A percentile compares a stretch with the other conserved stretches of the same genome.
Evolutionary conservation across 2,797 vertebrate genomes (phyloP).

Genomic region (Pelochelys cantorii): DNA sequence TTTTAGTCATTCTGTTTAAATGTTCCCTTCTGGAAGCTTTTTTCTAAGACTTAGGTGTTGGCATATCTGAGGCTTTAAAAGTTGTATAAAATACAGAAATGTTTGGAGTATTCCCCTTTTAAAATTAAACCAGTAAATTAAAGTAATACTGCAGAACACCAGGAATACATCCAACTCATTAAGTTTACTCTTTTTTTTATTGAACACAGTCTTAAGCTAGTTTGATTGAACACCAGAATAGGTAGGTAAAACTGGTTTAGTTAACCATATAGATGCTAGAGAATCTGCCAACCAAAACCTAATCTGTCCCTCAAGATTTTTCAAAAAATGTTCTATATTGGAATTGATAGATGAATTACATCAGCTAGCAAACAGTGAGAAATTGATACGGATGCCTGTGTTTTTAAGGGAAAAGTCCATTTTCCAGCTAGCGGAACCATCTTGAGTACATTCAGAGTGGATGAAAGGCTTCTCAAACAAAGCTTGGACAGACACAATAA

Average conservation of each 20-base stretch:
- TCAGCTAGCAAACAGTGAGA: constrained; percentile 10
- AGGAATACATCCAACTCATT: constrained; percentile 5
- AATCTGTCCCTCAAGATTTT: background rate
- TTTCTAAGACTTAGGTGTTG: background rate
- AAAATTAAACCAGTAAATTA: background rate
- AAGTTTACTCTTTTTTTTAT: constrained; percentile 44
- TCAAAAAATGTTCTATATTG: constrained; percentile 24
- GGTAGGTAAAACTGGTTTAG: background rate
- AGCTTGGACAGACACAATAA: background rate
- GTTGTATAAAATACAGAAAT: background rate
- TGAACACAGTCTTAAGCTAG: background rate
- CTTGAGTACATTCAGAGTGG: background rate
- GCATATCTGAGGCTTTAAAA: background rate
- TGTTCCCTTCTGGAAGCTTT: background rate
- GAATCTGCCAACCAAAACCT: background rate
- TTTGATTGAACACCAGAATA: constrained; percentile 7
- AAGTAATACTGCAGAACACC: background rate
- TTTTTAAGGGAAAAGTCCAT: constrained; percentile 13
- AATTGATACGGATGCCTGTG: constrained; percentile 1
- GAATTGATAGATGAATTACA: constrained; percentile 43
- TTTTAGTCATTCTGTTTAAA: background rate
- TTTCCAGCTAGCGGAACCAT: background rate
- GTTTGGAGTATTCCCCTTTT: background rate
- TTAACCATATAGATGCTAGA: background rate
- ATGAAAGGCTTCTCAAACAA: background rate